phyloP scores from a whole-genome alignment of 2,797 vertebrate species.

The Falco peregrinus region DNA sequence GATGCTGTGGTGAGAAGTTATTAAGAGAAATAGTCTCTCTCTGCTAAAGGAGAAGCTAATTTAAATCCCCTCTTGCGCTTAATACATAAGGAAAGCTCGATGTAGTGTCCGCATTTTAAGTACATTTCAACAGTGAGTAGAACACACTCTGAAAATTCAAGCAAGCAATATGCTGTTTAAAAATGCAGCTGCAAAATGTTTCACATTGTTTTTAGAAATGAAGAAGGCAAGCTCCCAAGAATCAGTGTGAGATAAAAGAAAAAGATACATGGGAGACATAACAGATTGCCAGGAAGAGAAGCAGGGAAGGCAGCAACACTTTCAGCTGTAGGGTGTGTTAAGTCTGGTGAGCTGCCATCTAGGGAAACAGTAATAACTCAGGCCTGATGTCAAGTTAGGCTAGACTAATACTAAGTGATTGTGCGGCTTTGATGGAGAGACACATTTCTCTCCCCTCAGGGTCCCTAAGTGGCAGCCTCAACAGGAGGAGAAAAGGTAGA shows the following conservation, averaged over 20 bases:
- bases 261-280: not conserved
- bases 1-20: not conserved
- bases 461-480: not conserved
- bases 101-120: not conserved
- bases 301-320: not conserved
- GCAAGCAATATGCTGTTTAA: not conserved
- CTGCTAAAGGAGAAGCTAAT: not conserved
- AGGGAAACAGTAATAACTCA: not conserved
- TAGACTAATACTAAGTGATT: not conserved
- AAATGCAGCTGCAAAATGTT: not conserved
- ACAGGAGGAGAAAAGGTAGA: not conserved
- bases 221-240: not conserved
- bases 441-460: not conserved
- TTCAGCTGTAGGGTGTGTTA: not conserved
- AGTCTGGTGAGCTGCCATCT: not conserved
- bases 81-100: not conserved
- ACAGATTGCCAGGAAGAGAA: not conserved
- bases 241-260: not conserved
- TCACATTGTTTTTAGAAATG: not conserved
- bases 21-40: not conserved
- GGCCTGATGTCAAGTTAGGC: not conserved
- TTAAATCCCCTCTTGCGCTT: not conserved
- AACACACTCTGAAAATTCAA: not conserved
- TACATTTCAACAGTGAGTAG: not conserved
- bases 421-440: not conserved